Evolutionary conservation across 2,113 vertebrate genomes (phyloP), one percentile per base, ranked within the genome.

Genomic region (Trogon surrucura): DNA sequence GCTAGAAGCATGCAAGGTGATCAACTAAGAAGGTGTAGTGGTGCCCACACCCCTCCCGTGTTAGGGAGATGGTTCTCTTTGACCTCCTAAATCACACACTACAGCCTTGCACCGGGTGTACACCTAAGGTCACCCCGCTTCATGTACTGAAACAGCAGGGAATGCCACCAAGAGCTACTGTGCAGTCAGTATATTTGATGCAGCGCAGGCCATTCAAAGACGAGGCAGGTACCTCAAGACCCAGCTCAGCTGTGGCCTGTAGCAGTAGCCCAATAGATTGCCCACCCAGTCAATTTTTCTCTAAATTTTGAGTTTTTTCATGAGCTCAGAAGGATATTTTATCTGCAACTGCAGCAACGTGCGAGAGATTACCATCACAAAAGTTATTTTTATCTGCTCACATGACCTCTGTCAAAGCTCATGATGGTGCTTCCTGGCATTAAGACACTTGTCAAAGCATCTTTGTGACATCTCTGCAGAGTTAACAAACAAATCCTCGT

Each of bases 1-100:
- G 88, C 70, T 92, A 92, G 65, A 89, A 79, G 77, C 51, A 44
- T 30, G 47, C 70, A 96, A 94, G 91, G 84, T 89, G 88, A 95
- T 70, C 87, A 72, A 38, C 56, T 67, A 32, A 64, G 89, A 93
- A 15, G 8, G 51, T 7, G 6, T 14, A 77, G 48, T 13, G 13
- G 36, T 78, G 56, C 32, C 48, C 67, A 41, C 25, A 41, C 66
- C 66, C 57, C 74, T 85, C 50, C 50, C 4, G 13, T 2, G 1
- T 50, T 23, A 82, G 6, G 30, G 20, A 62, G 27, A 61, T 0
- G 44, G 58, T 25, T 56, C 8, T 47, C 69, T 73, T 29, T 6
- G 57, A 38, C 77, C 32, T 61, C n/a, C 61, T 66, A 82, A 80
- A 80, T 88, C 54, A 47, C 32, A 85, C 6, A 4, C 66, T 51